Percentiles rank a stretch among this genome's conserved stretches.
Evolutionary conservation across 2,888 invertebrate species (phyloP).

Genomic region (Eupithecia dodoneata): DNA sequence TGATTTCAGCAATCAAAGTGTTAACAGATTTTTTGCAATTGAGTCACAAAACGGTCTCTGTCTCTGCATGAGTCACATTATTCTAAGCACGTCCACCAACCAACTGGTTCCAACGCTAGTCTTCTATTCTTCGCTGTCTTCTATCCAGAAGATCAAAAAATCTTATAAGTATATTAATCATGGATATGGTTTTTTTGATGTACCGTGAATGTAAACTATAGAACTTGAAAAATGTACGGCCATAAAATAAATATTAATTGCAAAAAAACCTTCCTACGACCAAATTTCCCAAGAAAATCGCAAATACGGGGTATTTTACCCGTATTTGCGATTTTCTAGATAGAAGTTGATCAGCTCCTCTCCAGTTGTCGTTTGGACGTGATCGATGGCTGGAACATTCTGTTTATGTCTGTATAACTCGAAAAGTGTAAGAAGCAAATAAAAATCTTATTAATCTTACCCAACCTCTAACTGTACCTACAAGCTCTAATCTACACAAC

Average conservation of each 20-base stretch:
- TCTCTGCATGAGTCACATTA: no score
- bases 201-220: not conserved
- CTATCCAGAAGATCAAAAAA: no score
- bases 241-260: not conserved
- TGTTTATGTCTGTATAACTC: not conserved
- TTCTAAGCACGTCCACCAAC: no score
- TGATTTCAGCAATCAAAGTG: no score
- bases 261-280: no score
- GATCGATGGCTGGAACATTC: not conserved
- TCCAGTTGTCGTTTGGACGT: not conserved
- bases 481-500: conserved; percentile 6
- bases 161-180: no score
- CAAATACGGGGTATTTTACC: no score
- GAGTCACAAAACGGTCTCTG: no score
- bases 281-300: no score
- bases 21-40: no score
- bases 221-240: not conserved
- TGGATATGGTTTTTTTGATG: not conserved
- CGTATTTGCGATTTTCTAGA: not conserved
- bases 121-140: no score
- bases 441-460: not conserved
- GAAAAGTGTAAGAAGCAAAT: not conserved
- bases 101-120: no score
- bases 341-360: not conserved
- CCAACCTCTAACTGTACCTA: not conserved